Base-by-base conservation (phyloP, 2,113 vertebrate genomes). In the Charina bottae region DNA sequence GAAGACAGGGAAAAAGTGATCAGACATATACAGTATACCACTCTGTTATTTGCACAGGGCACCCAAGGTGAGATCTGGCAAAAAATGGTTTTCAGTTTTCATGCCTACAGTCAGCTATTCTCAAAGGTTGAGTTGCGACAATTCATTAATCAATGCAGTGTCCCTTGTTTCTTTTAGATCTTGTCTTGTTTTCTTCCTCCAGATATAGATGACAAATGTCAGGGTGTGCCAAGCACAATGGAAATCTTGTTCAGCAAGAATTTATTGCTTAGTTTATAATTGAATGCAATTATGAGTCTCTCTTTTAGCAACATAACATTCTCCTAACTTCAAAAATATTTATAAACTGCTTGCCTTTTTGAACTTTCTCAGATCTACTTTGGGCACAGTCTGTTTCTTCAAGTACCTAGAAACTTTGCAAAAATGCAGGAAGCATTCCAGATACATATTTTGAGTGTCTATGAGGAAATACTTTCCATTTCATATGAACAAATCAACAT, bases 171-270 rank as follows among this genome's bases (percentile, higher is more conserved):
- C 28, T 86, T 92, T 19, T 91, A 95, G 42, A 83, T 56, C 56
- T 1, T 4, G 6, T 94, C 21, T 6, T 28, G 2, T 23, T 42
- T 8, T 3, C 10, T 85, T 54, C 84, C 59, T 54, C 53, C 24
- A 6, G 26, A 55, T 56, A 26, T n/a, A 58, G 28, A 64, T 55
- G 17, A 15, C 49, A 96, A 95, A 92, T 90, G 93, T 55, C 0
- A 91, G 88, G 93, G 93, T 92, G 72, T 94, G 94, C 92, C 10
- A 24, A 87, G 19, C 85, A 89, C 92, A 58, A 53, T 92, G 83
- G 90, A 88, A 37, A 54, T 83, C 88, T 49, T 90, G 94, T 90
- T 92, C 58, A 94, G 93, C 86, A 4, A 90, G 17, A 92, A 92
- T 21, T 83, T 78, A 93, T 90, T 54, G 88, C 55, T 83, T 37